Percentiles rank a stretch among this genome's conserved stretches.
Conservation (phyloP, 2,113 vertebrate genomes). For the Xiphias gladius region DNA sequence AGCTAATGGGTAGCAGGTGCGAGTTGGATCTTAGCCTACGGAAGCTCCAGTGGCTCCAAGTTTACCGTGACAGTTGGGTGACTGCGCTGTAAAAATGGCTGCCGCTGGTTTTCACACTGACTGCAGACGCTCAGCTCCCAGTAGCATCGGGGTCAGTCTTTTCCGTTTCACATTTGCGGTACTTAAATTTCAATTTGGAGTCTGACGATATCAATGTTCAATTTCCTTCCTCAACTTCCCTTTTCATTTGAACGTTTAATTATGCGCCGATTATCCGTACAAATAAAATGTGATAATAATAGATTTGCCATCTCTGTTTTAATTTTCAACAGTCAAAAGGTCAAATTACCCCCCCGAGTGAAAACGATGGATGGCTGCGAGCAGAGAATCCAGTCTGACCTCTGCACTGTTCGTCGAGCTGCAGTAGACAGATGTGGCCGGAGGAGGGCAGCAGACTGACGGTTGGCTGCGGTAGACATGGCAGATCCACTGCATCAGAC, state of each 20-base stretch:
- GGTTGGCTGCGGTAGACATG: neutral
- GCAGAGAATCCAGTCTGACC: neutral
- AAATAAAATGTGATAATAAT: neutral
- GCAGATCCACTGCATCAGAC: too few species aligned
- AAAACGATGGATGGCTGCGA: neutral
- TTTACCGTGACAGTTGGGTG: too few species aligned
- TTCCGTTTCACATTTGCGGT: too few species aligned
- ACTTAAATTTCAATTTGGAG: too few species aligned
- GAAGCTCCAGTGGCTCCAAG: too few species aligned
- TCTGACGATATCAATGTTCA: too few species aligned
- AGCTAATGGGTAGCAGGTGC: too few species aligned
- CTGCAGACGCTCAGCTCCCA: too few species aligned
- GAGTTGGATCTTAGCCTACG: too few species aligned
- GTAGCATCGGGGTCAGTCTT: too few species aligned
- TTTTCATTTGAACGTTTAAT: neutral
- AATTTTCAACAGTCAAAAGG: neutral
- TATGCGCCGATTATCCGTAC: neutral
- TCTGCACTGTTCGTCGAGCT: neutral
- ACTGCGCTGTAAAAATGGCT: too few species aligned
- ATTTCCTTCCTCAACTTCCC: neutral
- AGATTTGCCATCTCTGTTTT: neutral
- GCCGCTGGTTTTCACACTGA: too few species aligned
- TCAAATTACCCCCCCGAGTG: neutral
- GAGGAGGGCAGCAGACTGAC: constrained; percentile 39
- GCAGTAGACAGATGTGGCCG: constrained; percentile 20